Base-by-base conservation (phyloP, 2,888 invertebrate species). In the Apocheima hispidaria region DNA sequence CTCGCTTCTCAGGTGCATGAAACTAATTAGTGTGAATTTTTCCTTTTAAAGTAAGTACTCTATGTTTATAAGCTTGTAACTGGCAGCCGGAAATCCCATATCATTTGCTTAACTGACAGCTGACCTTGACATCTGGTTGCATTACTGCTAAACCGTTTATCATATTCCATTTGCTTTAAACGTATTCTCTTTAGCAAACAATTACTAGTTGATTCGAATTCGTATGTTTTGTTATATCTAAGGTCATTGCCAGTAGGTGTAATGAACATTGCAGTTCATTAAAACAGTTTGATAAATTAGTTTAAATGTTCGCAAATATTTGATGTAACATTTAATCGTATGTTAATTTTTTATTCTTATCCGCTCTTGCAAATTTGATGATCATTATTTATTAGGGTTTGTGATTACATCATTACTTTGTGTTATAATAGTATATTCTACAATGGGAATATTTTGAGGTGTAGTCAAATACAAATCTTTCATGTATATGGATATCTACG, bases 221-320 rank as follows among this genome's bases (percentile, higher is more conserved):
- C 38, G 33, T 40, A 23, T 40, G 60, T 55, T 60, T 60, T 60
- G 60, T 60, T 60, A 38, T 20, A 16, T 28, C 20, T 60, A 55
- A 60, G 60, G 60, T 51, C 60, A 55, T 46, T 40, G 50, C 28
- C 49, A 21, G 21, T 53, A 46, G 20, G 41, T 41, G 41, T 60
- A 40, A 33, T 21, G 16, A 46, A 35, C 40, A 50, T 46, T 41
- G 14, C 41, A 30, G 36, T 36, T 38, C 35, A 28, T 14, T 38
- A 20, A 57, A 26, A 33, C n/a, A 36, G 10, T 16, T 28, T 44
- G 30, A 60, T 50, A 38, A 53, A 60, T 49, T 50, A 43, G 20
- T 4, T 20, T n/a, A 38, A 54, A 48, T 30, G 23, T 38, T 46
- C 6, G 36, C 30, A 20, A 57, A 41, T 50, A 57, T 18, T 58